Base-by-base conservation (phyloP, 2,888 invertebrate genomes). In the Prenolepis imparis region DNA sequence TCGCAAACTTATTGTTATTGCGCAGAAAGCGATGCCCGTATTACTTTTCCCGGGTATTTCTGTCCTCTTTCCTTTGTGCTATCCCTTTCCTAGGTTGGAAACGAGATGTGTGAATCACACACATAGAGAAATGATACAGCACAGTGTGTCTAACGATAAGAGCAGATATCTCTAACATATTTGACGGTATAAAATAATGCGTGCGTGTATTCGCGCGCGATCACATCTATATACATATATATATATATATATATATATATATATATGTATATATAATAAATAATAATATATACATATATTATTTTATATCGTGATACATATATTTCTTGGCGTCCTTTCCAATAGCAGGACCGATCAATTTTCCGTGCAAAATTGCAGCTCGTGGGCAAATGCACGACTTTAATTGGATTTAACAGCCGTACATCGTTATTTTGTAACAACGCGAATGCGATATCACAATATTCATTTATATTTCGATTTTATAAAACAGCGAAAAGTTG, bases 341-440 rank as follows among this genome's bases (percentile, higher is more conserved):
- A 44, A 59, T 67, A 39, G 39, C 48, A 24, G 41, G 55, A 77
- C 39, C 68, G 59, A 77, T 77, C 70, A 59, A 80, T 80, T 70
- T 70, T 55, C 18, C 41, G 15, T 44, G 44, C 12, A 59, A 44
- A 59, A 68, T 68, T 48, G 15, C 44, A 48, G 15, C 44, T 67
- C 68, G 48, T n/a, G 32, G 57, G 15, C 32, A 68, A 68, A 67
- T 41, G 57, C 32, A 21, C 32, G 41, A 57, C 28, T 67, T 77
- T 78, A 57, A 67, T 78, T 68, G 67, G 18, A 78, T 67, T 78
- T 57, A 78, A 68, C 67, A 48, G 15, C n/a, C 68, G 21, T 48
- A 28, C n/a, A 41, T 68, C 24, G 78, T 44, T 68, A 80, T 24
- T 39, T 59, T 39, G 6, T 57, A 70, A 63, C 52, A 55, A 63